A percentile compares a stretch with the other conserved stretches of the same genome.
These are phyloP conservation scores for Peromyscus leucopus DNA, from an alignment of 2,113 vertebrate genomes.

Conservation along the genomic window DNA sequence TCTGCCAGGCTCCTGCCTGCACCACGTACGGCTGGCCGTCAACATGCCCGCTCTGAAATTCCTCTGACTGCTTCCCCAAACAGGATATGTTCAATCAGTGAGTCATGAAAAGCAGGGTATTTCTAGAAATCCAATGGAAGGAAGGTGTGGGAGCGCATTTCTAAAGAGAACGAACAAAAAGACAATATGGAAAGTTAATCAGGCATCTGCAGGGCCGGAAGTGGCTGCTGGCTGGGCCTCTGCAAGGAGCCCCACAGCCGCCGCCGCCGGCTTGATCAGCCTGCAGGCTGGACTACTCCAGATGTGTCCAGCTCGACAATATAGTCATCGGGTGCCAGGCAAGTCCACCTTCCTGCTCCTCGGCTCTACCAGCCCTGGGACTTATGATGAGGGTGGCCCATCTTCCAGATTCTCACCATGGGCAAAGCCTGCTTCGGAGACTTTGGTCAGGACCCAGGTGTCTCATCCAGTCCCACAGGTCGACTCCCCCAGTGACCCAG, in stretches of 20 bases:
- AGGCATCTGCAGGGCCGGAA: neutral
- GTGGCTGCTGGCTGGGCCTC: neutral
- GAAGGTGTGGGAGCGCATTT: conserved; percentile 75
- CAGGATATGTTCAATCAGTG: conserved; percentile 70
- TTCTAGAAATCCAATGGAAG: conserved; percentile 75
- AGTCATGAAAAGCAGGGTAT: conserved; percentile 71
- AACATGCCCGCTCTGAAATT: neutral
- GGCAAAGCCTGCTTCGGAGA: neutral
- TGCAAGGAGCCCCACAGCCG: neutral
- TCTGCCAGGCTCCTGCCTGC: neutral
- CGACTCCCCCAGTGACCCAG: neutral
- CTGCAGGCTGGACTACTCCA: neutral
- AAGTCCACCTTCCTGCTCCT: neutral
- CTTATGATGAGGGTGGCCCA: neutral
- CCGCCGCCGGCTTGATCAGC: neutral
- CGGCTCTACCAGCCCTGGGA: neutral
- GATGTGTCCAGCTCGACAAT: neutral
- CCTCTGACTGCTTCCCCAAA: conserved; percentile 72
- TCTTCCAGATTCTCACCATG: neutral
- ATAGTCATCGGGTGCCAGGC: too few relatives aligned
- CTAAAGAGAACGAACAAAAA: conserved; percentile 64
- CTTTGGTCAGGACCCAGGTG: rapidly evolving
- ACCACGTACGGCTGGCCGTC: neutral
- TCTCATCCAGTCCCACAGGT: rapidly evolving
- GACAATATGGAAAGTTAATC: conserved; percentile 48